Base-by-base conservation (phyloP, 2,113 vertebrate genomes). In the Leptodactylus fuscus region DNA sequence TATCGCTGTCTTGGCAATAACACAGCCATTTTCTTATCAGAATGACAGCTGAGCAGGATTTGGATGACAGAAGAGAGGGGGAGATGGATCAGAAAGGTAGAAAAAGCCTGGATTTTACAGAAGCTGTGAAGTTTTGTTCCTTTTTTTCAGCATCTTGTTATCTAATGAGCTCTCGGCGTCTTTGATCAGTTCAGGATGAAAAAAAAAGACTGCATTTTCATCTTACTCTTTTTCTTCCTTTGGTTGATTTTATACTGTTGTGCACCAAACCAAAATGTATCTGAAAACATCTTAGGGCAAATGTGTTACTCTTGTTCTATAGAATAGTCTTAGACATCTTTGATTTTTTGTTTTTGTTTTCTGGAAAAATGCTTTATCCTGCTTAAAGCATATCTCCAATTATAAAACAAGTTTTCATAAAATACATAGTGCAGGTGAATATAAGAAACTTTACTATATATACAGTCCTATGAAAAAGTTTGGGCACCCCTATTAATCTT, bases 111-210 rank as follows among this genome's bases (percentile, higher is more conserved):
- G 51, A 75, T 86, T 80, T 86, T 81, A 73, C 32, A 71, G 24
- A 81, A 81, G 76, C 84, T 86, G 49, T 71, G 49, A 86, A 86
- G 84, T 86, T 86, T 48, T 86, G 76, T 81, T 86, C 36, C 49
- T 51, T 60, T 84, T 1, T 48, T 69, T 73, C 67, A 81, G 84
- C 76, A 41, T 49, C 65, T 70, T 73, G 58, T 85, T 86, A 71
- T 86, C 77, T 86, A 86, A 86, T 86, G 84, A 86, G 84, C 84
- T 86, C 77, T 81, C 38, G 6, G 32, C 73, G 77, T 69, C 84
- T 86, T 86, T 86, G 84, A 86, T 86, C 84, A 73, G 24, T 60
- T 41, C 38, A 27, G 49, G 36, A 85, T 80, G 49, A 80, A 79
- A 75, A 32, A 79, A 80, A 78, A 79, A 85, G n/a, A 36, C 84